Evolutionary conservation across 2,113 vertebrate species (phyloP).

Genomic region (Corydoras maculifer): DNA sequence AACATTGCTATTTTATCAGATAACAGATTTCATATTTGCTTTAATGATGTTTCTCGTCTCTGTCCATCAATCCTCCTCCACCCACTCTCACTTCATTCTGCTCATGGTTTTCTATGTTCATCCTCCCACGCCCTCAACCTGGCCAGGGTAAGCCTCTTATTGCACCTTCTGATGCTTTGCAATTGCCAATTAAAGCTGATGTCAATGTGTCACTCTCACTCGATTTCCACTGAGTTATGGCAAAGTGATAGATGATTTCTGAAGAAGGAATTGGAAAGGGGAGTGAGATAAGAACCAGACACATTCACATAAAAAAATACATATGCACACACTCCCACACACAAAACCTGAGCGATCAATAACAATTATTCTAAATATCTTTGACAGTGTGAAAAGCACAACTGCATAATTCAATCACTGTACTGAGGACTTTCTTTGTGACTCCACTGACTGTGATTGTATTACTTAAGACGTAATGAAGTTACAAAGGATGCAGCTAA

Average conservation of each 20-base stretch:
- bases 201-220: conserved; percentile 62
- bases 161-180: conserved; percentile 45
- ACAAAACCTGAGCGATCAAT: conserved; percentile 30
- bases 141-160: conserved; percentile 41
- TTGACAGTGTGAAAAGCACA: conserved; percentile 51
- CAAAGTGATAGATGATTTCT: conserved; percentile 50
- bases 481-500: conserved; percentile 26
- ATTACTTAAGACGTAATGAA: conserved; percentile 44
- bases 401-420: conserved; percentile 52
- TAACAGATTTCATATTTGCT: neutral
- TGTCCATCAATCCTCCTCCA: neutral
- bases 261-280: conserved; percentile 6
- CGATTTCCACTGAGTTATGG: conserved; percentile 57
- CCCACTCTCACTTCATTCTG: neutral
- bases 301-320: conserved; percentile 15
- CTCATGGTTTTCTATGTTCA: neutral
- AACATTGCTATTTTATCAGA: neutral
- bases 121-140: conserved; percentile 8
- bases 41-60: neutral
- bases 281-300: conserved; percentile 2
- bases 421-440: conserved; percentile 15
- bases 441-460: conserved; percentile 30
- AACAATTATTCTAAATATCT: conserved; percentile 48
- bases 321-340: neutral
- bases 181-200: conserved; percentile 58